A percentile compares a stretch with the other conserved stretches of the same genome.
Evolutionary conservation across 2,888 invertebrate genomes (phyloP).

Genomic region (Timema podura): DNA sequence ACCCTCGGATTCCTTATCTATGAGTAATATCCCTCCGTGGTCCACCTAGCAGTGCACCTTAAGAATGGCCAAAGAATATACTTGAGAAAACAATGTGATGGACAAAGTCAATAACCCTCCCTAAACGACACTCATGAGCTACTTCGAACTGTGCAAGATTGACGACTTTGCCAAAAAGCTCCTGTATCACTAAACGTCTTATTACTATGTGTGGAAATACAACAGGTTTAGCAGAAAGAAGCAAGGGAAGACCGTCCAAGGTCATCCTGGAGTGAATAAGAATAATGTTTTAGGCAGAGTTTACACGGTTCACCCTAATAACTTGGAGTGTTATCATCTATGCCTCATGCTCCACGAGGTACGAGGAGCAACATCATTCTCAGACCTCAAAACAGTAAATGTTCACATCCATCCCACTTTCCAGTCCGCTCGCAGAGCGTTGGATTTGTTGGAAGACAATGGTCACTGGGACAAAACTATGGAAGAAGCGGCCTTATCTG

Average conservation of each 20-base stretch:
- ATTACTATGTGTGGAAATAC: conserved; percentile 32
- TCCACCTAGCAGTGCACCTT: conserved; percentile 38
- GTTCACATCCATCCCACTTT: too few relatives aligned
- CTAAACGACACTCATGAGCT: conserved; percentile 33
- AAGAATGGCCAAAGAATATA: conserved; percentile 39
- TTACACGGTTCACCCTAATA: background rate
- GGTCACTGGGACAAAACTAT: too few relatives aligned
- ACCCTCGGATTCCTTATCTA: conserved; percentile 39
- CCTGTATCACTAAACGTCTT: conserved; percentile 15
- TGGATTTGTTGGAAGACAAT: too few relatives aligned
- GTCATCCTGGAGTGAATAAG: background rate
- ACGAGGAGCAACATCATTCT: too few relatives aligned
- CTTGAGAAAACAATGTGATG: conserved; percentile 38
- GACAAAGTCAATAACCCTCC: conserved; percentile 31
- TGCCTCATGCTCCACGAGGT: background rate
- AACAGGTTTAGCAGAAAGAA: background rate
- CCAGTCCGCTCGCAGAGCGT: too few relatives aligned
- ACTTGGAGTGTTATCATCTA: background rate
- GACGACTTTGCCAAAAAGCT: conserved; percentile 35
- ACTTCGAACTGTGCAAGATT: conserved; percentile 33
- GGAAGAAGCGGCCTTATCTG: too few relatives aligned
- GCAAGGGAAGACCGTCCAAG: background rate
- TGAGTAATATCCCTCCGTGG: conserved; percentile 36
- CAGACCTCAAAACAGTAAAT: too few relatives aligned
- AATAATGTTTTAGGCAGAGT: background rate